phyloP scores from a whole-genome alignment of 2,797 vertebrate genomes.

The Rhabdomys pumilio region DNA sequence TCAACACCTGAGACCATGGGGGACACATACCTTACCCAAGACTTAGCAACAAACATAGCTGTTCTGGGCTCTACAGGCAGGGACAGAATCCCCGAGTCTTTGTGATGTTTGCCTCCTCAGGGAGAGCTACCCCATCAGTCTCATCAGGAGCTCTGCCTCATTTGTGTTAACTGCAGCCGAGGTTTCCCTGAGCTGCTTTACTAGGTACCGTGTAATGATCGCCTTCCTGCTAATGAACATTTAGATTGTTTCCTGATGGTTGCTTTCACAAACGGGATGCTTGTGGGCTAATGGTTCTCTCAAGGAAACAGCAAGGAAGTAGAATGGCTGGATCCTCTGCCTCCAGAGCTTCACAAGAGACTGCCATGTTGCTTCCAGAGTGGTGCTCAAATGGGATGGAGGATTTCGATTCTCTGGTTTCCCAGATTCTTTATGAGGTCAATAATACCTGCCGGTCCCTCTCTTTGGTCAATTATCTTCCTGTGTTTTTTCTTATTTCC shows the following conservation, averaged over 20 bases:
- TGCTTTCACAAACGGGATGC: background rate
- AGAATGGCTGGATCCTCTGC: background rate
- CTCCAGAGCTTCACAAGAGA: background rate
- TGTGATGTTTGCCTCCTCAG: background rate
- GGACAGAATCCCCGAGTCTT: background rate
- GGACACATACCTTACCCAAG: background rate
- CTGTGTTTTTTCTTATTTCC: slow-evolving; percentile 30
- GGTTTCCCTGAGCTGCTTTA: background rate
- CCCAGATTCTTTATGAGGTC: background rate
- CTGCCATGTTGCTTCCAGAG: background rate
- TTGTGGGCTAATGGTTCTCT: slow-evolving; percentile 30
- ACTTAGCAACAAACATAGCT: background rate
- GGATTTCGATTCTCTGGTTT: background rate
- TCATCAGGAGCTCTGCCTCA: background rate
- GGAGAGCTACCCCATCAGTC: background rate
- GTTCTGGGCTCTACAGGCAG: background rate
- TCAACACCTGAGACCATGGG: background rate
- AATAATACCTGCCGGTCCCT: background rate
- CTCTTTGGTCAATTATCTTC: background rate
- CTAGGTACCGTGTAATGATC: background rate
- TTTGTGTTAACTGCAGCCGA: background rate
- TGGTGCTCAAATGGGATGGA: background rate
- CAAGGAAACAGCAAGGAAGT: background rate
- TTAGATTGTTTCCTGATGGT: slow-evolving; percentile 20
- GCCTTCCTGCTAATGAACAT: background rate